phyloP scores from a whole-genome alignment of 2,888 invertebrate species.

The Diloba caeruleocephala region DNA sequence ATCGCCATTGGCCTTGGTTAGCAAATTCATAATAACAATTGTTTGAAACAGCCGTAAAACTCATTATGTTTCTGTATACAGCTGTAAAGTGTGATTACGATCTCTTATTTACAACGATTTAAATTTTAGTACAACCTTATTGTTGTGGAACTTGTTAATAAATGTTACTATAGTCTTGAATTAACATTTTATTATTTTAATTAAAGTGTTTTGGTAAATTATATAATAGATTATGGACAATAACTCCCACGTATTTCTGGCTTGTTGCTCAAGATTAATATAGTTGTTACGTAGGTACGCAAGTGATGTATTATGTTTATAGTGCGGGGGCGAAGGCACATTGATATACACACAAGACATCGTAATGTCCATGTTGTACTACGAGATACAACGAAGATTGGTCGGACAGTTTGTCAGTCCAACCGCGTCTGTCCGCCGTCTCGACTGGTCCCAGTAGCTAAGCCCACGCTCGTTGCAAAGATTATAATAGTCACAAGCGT shows the following conservation, averaged over 20 bases:
- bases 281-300: slow-evolving; percentile 20
- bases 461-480: slow-evolving; percentile 29
- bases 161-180: slow-evolving; percentile 59
- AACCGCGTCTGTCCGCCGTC: slow-evolving; percentile 28
- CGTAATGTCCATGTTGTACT: slow-evolving; percentile 41
- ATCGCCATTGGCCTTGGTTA: slow-evolving; percentile 60
- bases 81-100: slow-evolving; percentile 69
- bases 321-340: slow-evolving; percentile 27
- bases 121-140: slow-evolving; percentile 66
- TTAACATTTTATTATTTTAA: slow-evolving; percentile 66
- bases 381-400: slow-evolving; percentile 43
- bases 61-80: slow-evolving; percentile 62
- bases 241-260: slow-evolving; percentile 40
- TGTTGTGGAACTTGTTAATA: slow-evolving; percentile 60
- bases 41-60: slow-evolving; percentile 70
- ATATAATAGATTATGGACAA: slow-evolving; percentile 55
- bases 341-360: slow-evolving; percentile 28
- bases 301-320: slow-evolving; percentile 27
- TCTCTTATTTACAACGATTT: slow-evolving; percentile 67
- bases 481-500: slow-evolving; percentile 15
- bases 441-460: slow-evolving; percentile 19
- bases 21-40: slow-evolving; percentile 67
- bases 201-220: slow-evolving; percentile 54
- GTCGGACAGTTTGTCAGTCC: slow-evolving; percentile 27
- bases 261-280: slow-evolving; percentile 19